These are phyloP conservation scores for Drosophila pseudotakahashii DNA, from an alignment of 2,888 invertebrate genomes.

Conservation along the genomic window DNA sequence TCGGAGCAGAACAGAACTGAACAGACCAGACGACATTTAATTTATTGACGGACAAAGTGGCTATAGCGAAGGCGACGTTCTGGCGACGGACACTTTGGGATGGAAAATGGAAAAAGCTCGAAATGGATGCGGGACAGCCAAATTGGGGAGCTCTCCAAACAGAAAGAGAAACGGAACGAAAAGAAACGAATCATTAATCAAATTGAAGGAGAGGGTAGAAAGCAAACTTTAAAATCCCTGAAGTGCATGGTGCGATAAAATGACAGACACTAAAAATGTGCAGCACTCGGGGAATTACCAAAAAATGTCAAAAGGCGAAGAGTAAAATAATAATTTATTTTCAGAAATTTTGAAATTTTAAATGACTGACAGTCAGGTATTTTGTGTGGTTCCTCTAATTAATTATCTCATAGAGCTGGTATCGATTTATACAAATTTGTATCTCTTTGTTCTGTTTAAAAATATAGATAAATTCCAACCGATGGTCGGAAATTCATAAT, in stretches of 20 bases:
- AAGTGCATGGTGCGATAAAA: neutral
- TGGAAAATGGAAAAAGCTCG: conserved; percentile 1
- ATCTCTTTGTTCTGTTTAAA: too few relatives aligned
- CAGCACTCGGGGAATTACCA: neutral
- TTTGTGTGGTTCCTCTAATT: neutral
- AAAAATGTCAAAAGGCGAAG: neutral
- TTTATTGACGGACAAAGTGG: conserved; percentile 73
- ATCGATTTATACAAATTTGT: too few relatives aligned
- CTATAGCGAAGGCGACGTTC: conserved; percentile 46
- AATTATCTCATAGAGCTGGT: neutral
- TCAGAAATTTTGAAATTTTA: neutral
- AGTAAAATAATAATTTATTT: too few relatives aligned
- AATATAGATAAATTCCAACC: too few relatives aligned
- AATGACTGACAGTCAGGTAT: neutral
- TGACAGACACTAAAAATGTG: conserved; percentile 1
- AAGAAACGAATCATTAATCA: conserved; percentile 38
- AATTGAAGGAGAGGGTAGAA: conserved; percentile 8
- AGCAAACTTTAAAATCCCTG: conserved; percentile 16
- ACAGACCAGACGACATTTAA: conserved; percentile 67
- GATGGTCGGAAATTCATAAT: too few relatives aligned
- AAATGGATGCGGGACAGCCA: conserved; percentile 12
- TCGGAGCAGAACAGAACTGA: neutral
- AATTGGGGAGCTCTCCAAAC: conserved; percentile 17
- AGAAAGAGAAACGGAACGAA: neutral
- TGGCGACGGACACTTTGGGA: conserved; percentile 53